Base-by-base conservation (phyloP, 2,888 invertebrate genomes). In the Chesias legatella region DNA sequence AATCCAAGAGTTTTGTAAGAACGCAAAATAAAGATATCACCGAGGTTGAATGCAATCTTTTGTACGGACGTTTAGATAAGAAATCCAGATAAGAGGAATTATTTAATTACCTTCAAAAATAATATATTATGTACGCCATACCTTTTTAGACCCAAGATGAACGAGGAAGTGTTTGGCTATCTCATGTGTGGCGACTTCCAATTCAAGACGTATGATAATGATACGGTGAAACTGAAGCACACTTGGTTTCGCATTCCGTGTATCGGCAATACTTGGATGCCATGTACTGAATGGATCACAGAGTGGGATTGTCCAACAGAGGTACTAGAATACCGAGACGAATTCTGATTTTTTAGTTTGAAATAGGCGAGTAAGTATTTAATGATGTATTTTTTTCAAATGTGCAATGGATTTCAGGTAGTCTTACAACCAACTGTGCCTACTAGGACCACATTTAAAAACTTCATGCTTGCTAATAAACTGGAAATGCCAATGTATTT, bases 401-500 rank as follows among this genome's bases (percentile, higher is more conserved):
- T n/a, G n/a, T n/a, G 21, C 7, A 10, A 6, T 7, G 7, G 6
- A 20, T 36, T 56, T 27, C 55, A 84, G 84, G 71, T 86, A 5
- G 65, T 78, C 28, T 43, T 86, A 39, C 85, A 86, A 6, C 85
- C 88, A n/a, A 88, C 88, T 1, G 84, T 86, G 5, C 85, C 88
- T 1, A 60, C 67, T 11, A 73, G 81, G 44, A 79, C 81, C 0
- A 72, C 82, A 0, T 88, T 81, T 38, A 58, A 72, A 1, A 88
- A 86, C 52, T 88, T 88, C 37, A 75, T 84, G 71, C 52, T 88
- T 2, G 73, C 83, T 1, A 88, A 86, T 49, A 85, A 78, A 62
- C 58, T 77, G 30, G 83, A 79, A 37, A 60, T 65, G 40, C 75
- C 83, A 0, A 79, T 88, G 82, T 72, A 74, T 60, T 88, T 77